Base-by-base conservation (phyloP, 2,888 invertebrate genomes). In the Dasysyrphus albostriatus region DNA sequence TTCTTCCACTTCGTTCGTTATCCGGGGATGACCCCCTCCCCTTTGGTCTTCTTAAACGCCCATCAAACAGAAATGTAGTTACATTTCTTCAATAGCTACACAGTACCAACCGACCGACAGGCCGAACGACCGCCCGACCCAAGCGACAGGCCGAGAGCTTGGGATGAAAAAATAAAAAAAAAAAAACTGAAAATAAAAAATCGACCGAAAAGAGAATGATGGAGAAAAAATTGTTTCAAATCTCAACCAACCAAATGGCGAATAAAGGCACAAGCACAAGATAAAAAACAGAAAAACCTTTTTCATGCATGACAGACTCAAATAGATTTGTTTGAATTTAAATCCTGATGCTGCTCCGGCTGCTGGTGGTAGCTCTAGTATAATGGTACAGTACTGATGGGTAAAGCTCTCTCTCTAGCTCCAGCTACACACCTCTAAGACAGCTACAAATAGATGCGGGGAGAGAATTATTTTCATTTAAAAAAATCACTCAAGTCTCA, bases 281-380 rank as follows among this genome's bases (percentile, higher is more conserved):
- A 79, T 88, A 79, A 88, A 88, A 83, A 88, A 79, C 83, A 88
- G 79, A 76, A 88, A 88, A 83, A 83, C 83, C 88, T 88, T 83
- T 83, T 88, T 88, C 83, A 88, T 88, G 88, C 88, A 83, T 88
- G 88, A 88, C 83, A 80, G 79, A 83, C 79, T 88, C 83, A 80
- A 88, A 88, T 88, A 83, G 83, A 88, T 88, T 88, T 88, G 87
- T 87, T 87, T 87, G 87, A 87, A 83, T 87, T 87, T 87, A 87
- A 87, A 87, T 87, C 82, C 87, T 87, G 78, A 77, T 77, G 61
- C 67, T 85, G 74, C 29, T 80, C 6, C 37, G 7, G 10, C 39
- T 34, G 58, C 34, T 54, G 44, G n/a, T 74, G 73, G 37, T 61
- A n/a, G 24, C 42, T 72, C 58, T 44, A 24, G 34, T 24, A 14